A percentile compares a stretch with the other conserved stretches of the same genome.
These are phyloP conservation scores for Rhagoletis pomonella DNA, from an alignment of 1,140 invertebrate species.

Conservation along the genomic window DNA sequence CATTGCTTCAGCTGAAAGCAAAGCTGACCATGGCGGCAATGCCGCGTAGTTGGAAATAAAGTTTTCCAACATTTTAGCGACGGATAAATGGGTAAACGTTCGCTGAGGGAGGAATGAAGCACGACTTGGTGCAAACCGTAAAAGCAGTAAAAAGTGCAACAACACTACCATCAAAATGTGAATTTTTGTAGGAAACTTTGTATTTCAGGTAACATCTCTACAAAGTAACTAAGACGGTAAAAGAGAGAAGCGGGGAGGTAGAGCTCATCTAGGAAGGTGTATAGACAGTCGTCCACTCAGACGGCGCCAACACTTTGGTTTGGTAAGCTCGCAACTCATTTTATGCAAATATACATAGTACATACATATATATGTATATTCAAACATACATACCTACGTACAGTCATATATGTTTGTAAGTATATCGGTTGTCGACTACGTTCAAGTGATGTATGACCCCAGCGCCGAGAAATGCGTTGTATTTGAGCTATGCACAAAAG, in stretches of 20 bases:
- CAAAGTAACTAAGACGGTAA: not conserved
- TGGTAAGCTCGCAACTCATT: not conserved
- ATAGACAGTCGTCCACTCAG: not conserved
- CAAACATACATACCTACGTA: too few relatives aligned
- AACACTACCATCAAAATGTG: not conserved
- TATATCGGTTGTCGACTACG: not conserved
- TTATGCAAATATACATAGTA: not conserved
- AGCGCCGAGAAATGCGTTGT: not conserved
- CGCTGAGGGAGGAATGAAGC: not conserved
- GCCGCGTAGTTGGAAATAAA: not conserved
- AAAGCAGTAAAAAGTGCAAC: too few relatives aligned
- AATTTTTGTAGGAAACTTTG: not conserved
- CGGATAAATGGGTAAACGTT: not conserved
- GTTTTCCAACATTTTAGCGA: not conserved
- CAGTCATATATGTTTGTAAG: not conserved
- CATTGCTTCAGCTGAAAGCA: not conserved
- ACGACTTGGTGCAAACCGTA: not conserved
- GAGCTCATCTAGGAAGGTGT: not conserved
- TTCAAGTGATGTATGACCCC: not conserved
- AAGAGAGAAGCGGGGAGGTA: not conserved
- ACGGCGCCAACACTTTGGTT: constrained; percentile 13
- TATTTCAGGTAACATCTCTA: not conserved
- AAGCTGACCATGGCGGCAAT: constrained; percentile 19
- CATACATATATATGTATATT: not conserved
- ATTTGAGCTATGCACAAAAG: not conserved